These are phyloP conservation scores for Merops nubicus DNA, from an alignment of 2,113 vertebrate species.

Conservation along the genomic window DNA sequence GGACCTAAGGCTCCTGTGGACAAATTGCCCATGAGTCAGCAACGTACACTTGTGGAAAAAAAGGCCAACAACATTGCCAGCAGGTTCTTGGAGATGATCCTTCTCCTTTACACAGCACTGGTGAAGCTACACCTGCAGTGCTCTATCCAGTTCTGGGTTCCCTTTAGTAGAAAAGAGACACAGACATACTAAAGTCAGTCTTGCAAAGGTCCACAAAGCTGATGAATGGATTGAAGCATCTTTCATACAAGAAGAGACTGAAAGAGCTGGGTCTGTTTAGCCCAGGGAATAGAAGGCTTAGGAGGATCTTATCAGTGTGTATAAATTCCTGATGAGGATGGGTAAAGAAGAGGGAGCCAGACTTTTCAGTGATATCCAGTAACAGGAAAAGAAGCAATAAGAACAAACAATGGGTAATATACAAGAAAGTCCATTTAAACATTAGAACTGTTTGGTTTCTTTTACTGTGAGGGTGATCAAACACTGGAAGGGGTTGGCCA, in stretches of 20 bases:
- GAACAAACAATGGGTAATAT: neutral
- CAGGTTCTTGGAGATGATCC: neutral
- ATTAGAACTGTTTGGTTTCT: neutral
- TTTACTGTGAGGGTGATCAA: neutral
- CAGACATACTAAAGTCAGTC: neutral
- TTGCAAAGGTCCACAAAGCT: neutral
- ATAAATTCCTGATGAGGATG: neutral
- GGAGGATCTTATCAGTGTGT: neutral
- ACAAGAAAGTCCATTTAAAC: neutral
- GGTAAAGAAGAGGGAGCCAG: neutral
- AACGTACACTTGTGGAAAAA: neutral
- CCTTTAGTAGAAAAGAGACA: neutral
- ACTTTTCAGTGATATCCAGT: neutral
- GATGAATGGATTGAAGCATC: neutral
- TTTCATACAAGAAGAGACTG: neutral
- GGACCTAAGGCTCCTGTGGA: neutral
- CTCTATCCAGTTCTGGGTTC: neutral
- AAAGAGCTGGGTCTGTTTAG: neutral
- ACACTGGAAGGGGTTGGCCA: neutral
- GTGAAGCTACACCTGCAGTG: neutral
- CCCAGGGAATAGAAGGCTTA: neutral
- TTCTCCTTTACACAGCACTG: neutral
- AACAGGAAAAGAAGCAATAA: neutral
- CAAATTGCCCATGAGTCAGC: neutral
- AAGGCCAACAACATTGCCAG: neutral